These are phyloP conservation scores for Melanophora roralis DNA, from an alignment of 2,888 invertebrate species.

Conservation along the genomic window DNA sequence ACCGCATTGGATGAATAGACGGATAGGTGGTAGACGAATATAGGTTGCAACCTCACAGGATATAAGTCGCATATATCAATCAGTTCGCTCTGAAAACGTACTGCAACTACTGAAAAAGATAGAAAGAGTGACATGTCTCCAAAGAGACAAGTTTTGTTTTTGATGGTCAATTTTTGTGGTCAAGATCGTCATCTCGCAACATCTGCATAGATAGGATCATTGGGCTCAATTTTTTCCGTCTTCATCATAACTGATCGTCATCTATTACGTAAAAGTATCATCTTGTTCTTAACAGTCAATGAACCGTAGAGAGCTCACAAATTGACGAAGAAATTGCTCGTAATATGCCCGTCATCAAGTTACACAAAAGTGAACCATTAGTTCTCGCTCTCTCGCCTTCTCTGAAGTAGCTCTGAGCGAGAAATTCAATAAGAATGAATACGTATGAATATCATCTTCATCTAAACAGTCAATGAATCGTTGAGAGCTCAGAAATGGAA, in stretches of 20 bases:
- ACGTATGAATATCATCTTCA: slow-evolving; percentile 37
- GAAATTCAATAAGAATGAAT: too few relatives aligned
- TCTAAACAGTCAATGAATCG: slow-evolving; percentile 35
- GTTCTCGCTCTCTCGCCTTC: not conserved
- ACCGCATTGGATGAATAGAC: slow-evolving; percentile 52
- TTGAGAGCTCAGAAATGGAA: slow-evolving; percentile 19
- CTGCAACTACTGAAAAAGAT: slow-evolving; percentile 60
- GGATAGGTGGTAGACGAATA: slow-evolving; percentile 34
- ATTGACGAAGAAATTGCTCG: slow-evolving; percentile 29
- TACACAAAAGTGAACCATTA: slow-evolving; percentile 18
- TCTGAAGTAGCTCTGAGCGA: slow-evolving; percentile 14
- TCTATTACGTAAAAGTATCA: slow-evolving; percentile 30
- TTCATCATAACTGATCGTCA: slow-evolving; percentile 6
- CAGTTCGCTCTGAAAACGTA: slow-evolving; percentile 58
- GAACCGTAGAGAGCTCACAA: slow-evolving; percentile 24
- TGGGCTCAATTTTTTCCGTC: not conserved
- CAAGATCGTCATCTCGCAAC: slow-evolving; percentile 23
- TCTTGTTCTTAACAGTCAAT: slow-evolving; percentile 39
- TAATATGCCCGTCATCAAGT: slow-evolving; percentile 39
- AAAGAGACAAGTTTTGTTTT: slow-evolving; percentile 46
- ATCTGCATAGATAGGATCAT: not conserved
- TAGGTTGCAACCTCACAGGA: slow-evolving; percentile 43
- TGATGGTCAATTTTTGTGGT: slow-evolving; percentile 22
- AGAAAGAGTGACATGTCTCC: slow-evolving; percentile 58
- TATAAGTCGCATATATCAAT: slow-evolving; percentile 43